Conservation (phyloP, 2,888 invertebrate genomes). For the Phymatocera aterrima region DNA sequence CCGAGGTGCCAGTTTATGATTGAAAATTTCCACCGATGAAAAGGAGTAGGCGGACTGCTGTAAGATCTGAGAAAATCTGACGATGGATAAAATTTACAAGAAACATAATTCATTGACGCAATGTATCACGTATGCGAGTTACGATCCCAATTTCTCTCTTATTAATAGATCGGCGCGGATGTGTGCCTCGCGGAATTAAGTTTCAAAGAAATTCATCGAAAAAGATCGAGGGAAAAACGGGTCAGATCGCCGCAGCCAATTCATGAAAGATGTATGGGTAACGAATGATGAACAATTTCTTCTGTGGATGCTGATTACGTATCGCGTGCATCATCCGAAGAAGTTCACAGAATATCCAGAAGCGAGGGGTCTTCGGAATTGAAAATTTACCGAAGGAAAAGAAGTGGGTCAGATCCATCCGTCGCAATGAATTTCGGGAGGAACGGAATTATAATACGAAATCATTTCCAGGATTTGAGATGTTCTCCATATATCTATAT, state of each 20-base stretch:
- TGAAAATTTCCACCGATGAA: not conserved
- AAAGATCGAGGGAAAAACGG: not conserved
- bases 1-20: too few relatives aligned
- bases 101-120: too few relatives aligned
- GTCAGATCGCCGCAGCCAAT: not conserved
- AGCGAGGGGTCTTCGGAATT: not conserved
- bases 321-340: not conserved
- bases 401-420: not conserved
- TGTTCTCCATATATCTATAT: not conserved
- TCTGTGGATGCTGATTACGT: not conserved
- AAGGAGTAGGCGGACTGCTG: not conserved
- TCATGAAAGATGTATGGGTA: not conserved
- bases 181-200: not conserved
- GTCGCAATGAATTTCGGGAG: not conserved
- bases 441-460: not conserved
- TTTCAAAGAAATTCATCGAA: not conserved
- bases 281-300: not conserved
- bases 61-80: not conserved
- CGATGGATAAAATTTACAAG: too few relatives aligned
- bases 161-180: not conserved
- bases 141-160: not conserved
- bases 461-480: not conserved
- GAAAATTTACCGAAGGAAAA: not conserved
- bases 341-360: not conserved
- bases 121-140: not conserved